A percentile compares a stretch with the other conserved stretches of the same genome.
phyloP scores from a whole-genome alignment of 1,140 invertebrate species.

The Aphaenogaster rudis region DNA sequence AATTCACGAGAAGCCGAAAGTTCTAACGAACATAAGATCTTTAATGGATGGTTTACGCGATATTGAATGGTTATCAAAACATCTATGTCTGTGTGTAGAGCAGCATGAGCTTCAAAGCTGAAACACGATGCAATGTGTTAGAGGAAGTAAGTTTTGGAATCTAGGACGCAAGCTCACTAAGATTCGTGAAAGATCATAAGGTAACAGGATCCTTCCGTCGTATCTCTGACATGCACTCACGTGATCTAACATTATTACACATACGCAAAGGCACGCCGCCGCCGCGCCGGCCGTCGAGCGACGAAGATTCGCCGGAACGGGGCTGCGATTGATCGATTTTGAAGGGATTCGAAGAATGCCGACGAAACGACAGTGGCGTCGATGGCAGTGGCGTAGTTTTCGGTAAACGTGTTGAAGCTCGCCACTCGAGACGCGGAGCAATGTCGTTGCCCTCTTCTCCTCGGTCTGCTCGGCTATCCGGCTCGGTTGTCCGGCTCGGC shows the following conservation, averaged over 20 bases:
- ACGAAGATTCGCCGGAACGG: slow-evolving; percentile 12
- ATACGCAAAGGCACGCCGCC: neutral
- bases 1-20: neutral
- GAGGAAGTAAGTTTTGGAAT: neutral
- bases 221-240: slow-evolving; percentile 8
- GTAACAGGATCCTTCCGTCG: neutral
- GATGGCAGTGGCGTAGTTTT: slow-evolving; percentile 77
- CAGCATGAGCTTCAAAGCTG: neutral
- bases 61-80: neutral
- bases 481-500: slow-evolving; percentile 54
- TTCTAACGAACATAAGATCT: neutral
- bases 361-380: slow-evolving; percentile 52
- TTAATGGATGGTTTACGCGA: neutral
- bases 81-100: neutral
- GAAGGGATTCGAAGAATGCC: slow-evolving; percentile 69
- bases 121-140: neutral
- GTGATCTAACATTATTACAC: slow-evolving; percentile 1
- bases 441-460: slow-evolving; percentile 79
- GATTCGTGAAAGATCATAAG: neutral
- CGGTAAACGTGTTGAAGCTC: slow-evolving; percentile 83
- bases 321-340: slow-evolving; percentile 70
- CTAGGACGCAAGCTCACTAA: neutral
- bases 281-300: neutral
- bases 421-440: slow-evolving; percentile 57
- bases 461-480: slow-evolving; percentile 69